Evolutionary conservation across 2,797 vertebrate genomes (phyloP).

Genomic region (Gadopsis bispinosus): DNA sequence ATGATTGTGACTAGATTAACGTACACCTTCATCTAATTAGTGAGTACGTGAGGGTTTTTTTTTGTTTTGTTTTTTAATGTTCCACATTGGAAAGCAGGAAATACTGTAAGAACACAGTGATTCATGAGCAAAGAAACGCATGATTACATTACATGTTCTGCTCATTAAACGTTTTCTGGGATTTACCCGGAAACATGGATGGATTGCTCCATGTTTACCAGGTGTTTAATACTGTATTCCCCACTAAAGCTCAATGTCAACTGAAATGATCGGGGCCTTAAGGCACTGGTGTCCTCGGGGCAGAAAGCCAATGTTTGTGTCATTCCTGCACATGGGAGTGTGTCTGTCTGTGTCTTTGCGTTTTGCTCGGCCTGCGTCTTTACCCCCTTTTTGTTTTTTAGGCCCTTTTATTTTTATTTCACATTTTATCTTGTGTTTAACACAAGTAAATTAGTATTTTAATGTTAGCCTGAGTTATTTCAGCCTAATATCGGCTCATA

Average conservation of each 20-base stretch:
- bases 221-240: not conserved
- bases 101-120: not conserved
- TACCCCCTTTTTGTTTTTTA: not conserved
- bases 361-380: not conserved
- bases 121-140: not conserved
- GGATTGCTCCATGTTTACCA: not conserved
- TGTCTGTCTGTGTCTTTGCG: too few species aligned
- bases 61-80: too few species aligned
- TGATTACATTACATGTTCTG: not conserved
- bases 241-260: not conserved
- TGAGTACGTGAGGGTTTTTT: not conserved
- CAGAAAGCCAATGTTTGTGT: not conserved
- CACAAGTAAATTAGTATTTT: not conserved
- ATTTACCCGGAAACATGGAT: not conserved
- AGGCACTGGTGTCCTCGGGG: not conserved
- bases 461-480: not conserved
- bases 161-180: conserved; percentile 3
- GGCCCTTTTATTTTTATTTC: not conserved
- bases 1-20: conserved; percentile 10
- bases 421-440: not conserved
- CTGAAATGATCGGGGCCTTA: too few species aligned
- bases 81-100: not conserved
- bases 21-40: conserved; percentile 29
- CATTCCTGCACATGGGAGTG: not conserved
- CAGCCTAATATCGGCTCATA: not conserved